Evolutionary conservation across 2,888 invertebrate genomes (phyloP), one percentile per base, ranked within the genome.

Genomic region (Phyllotreta cruciferae): DNA sequence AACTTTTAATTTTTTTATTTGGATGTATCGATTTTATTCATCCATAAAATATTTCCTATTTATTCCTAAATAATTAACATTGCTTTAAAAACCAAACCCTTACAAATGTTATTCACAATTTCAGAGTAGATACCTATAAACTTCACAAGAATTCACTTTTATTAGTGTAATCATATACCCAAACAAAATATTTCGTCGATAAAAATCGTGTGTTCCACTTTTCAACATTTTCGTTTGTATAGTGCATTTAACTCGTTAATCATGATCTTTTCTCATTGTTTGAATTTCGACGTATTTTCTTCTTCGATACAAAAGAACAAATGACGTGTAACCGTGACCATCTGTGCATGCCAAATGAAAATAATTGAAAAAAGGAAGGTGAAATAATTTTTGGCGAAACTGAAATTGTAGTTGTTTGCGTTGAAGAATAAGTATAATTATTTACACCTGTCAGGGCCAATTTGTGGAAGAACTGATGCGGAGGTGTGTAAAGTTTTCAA

Each of bases 331-430:
- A 41, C 34, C 34, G 11, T 9, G 14, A 42, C 55, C 56, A 56
- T 45, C 42, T 56, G 56, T 56, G 45, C 56, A 42, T 56, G 47
- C 47, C 41, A 38, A 56, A 47, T 56, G 47, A 24, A 45, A 38
- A 45, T 56, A 56, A 57, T 57, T 49, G 39, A 45, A 14, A 38
- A 47, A 49, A 49, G 24, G 24, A 24, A 49, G 11, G 35, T 10
- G 56, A 49, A 49, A 39, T 3, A 24, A 14, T 39, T 56, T 56
- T 47, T 9, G 45, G 8, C 9, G 39, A 41, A 41, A 42, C 13
- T 47, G 10, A 58, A 58, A 58, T 58, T 58, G 36, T 50, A 38
- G 39, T 34, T 52, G 6, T 52, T 37, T 10, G 10, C 13, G n/a
- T 37, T 37, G 52, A 52, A 37, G 10, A 52, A 52, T 52, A 52